phyloP scores from a whole-genome alignment of 2,113 vertebrate genomes.

The Ciconia maguari region DNA sequence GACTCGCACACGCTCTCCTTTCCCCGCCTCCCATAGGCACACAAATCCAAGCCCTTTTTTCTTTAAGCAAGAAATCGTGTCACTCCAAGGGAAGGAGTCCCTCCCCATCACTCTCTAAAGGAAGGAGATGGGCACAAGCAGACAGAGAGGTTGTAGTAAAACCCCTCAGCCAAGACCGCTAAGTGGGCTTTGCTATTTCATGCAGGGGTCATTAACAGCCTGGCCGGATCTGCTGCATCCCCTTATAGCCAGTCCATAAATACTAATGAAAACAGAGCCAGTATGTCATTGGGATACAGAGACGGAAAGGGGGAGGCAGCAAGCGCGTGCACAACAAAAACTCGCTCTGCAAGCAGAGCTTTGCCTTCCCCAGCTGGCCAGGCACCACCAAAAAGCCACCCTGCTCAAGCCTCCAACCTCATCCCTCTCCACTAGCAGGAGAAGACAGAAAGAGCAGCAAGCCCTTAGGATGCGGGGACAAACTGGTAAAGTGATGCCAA shows the following conservation, averaged over 20 bases:
- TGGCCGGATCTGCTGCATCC: neutral
- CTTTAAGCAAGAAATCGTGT: neutral
- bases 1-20: neutral
- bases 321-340: neutral
- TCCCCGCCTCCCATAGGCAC: neutral
- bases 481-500: neutral
- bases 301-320: neutral
- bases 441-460: neutral
- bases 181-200: neutral
- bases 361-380: neutral
- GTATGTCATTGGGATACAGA: neutral
- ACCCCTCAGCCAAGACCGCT: neutral
- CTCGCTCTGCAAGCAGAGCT: neutral
- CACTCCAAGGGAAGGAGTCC: neutral
- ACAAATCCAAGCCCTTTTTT: neutral
- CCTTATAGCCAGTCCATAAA: constrained; percentile 37
- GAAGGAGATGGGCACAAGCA: neutral
- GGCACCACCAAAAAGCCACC: neutral
- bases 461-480: neutral
- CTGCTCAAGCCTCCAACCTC: neutral
- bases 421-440: neutral
- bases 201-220: constrained; percentile 41
- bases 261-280: neutral
- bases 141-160: constrained; percentile 28
- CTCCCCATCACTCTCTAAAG: neutral